Base-by-base conservation (phyloP, 2,797 vertebrate genomes). In the Lates japonicus region DNA sequence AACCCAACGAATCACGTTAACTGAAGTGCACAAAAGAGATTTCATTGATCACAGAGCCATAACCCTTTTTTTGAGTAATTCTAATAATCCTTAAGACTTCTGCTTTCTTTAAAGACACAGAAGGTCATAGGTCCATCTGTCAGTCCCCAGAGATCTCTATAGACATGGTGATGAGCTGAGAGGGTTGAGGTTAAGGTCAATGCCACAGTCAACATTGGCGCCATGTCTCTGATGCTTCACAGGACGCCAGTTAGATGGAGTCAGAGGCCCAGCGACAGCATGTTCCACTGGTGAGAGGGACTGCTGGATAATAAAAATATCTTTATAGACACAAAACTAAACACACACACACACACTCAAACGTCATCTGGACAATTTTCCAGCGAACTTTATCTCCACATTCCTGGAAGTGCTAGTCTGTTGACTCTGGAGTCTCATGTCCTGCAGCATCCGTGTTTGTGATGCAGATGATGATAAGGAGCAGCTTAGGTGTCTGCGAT, bases 401-500 rank as follows among this genome's bases (percentile, higher is more conserved):
- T 87, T 91, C 84, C 86, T 85, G 67, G 60, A 86, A 83, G 75
- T 52, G 60, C 29, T n/a, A 4, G 41, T 69, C 20, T 80, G 78
- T 77, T 88, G 81, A 85, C 76, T 73, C 70, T 76, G 55, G 76
- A 75, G 62, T 69, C 66, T 12, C 61, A 57, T 66, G 65, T 78
- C 73, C 33, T 60, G 20, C 41, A 76, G 67, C 70, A 68, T 85
- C 64, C 0, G 12, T 81, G 80, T 84, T 83, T 88, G 79, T 67
- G 85, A 93, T 87, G 87, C 69, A 81, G 39, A 54, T 51, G 65
- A 42, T 74, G 68, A 92, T 86, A 89, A 81, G 70, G 17, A 79
- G 46, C 54, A 76, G 85, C 76, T 81, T 68, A 84, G 78, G 80
- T 91, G 87, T 89, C 78, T 79, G 77, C 4, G 10, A 60, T 61